phyloP scores from a whole-genome alignment of 2,797 vertebrate species.

The Manis crassicaudata region DNA sequence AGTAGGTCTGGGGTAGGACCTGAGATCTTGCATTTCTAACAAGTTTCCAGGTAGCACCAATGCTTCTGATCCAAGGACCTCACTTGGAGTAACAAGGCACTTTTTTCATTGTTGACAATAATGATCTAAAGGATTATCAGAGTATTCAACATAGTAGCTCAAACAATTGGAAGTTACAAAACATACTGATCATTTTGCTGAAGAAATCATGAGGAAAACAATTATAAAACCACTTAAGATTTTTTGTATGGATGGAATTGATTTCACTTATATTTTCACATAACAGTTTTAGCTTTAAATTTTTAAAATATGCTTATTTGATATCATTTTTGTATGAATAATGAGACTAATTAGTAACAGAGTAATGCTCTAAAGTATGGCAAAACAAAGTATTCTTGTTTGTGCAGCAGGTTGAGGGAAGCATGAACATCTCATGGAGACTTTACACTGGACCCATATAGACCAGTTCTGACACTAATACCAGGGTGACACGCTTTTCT shows the following conservation, averaged over 20 bases:
- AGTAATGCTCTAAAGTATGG: background rate
- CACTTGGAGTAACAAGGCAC: background rate
- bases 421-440: background rate
- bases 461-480: background rate
- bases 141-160: background rate
- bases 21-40: background rate
- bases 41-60: background rate
- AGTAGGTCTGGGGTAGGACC: background rate
- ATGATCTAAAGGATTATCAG: background rate
- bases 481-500: background rate
- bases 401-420: background rate
- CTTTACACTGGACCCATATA: background rate
- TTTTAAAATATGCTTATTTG: background rate
- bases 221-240: background rate
- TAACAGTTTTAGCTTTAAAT: background rate
- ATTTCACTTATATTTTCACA: background rate
- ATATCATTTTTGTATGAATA: background rate
- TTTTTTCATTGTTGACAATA: background rate
- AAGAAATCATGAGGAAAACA: background rate
- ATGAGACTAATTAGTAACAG: background rate
- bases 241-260: background rate
- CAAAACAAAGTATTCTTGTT: background rate
- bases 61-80: background rate
- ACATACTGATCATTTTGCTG: background rate
- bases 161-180: background rate